Percentiles rank a stretch among this genome's conserved stretches.
Evolutionary conservation across 2,797 vertebrate species (phyloP).

Genomic region (Anomalospiza imberbis): DNA sequence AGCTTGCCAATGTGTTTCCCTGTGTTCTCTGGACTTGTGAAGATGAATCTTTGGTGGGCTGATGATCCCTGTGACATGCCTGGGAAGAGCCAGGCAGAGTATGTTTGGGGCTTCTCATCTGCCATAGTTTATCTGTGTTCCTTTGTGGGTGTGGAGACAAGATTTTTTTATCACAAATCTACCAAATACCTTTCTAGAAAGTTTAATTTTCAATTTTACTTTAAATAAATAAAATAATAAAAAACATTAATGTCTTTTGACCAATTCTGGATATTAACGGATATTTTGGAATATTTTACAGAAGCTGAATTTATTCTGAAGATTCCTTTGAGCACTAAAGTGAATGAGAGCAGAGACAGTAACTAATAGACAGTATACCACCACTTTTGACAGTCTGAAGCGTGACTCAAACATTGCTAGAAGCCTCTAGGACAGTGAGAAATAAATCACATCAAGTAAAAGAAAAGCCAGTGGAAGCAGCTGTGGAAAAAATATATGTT

Average conservation of each 20-base stretch:
- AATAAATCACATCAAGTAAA: constrained; percentile 1
- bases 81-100: background rate
- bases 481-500: background rate
- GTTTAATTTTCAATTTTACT: background rate
- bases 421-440: background rate
- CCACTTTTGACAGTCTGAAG: background rate
- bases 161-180: background rate
- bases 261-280: background rate
- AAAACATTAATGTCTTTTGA: background rate
- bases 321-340: background rate
- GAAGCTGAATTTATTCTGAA: background rate
- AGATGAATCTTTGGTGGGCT: background rate
- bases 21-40: background rate
- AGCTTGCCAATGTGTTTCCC: rapidly evolving
- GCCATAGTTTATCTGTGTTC: background rate
- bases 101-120: background rate
- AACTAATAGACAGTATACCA: background rate
- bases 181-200: background rate
- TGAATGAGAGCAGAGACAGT: background rate
- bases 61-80: background rate
- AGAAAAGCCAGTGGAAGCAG: background rate
- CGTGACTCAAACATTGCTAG: background rate
- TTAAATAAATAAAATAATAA: background rate
- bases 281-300: background rate
- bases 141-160: background rate